These are phyloP conservation scores for Coleophora deauratella DNA, from an alignment of 2,888 invertebrate species.

Conservation along the genomic window DNA sequence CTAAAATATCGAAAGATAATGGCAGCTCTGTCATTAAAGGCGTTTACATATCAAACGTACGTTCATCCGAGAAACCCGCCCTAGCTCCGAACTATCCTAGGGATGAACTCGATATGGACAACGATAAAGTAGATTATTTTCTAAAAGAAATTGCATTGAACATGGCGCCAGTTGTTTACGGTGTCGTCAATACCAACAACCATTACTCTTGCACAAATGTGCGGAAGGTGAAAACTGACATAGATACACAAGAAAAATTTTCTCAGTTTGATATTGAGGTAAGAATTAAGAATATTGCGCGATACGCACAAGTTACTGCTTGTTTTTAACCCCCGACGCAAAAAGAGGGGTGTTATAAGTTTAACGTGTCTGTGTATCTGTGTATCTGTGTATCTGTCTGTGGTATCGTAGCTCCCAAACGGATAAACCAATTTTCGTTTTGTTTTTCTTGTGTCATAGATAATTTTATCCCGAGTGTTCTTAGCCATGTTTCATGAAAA, in stretches of 20 bases:
- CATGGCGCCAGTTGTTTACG: conserved; percentile 16
- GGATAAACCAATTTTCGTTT: too few species aligned
- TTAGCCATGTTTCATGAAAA: too few species aligned
- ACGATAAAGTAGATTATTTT: conserved; percentile 37
- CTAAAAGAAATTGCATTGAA: conserved; percentile 31
- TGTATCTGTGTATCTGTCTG: too few species aligned
- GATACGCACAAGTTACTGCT: too few species aligned
- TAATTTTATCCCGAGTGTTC: too few species aligned
- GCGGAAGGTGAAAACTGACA: conserved; percentile 30
- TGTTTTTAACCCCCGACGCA: too few species aligned
- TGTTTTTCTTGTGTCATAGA: too few species aligned
- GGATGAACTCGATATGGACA: conserved; percentile 11
- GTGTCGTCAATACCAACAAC: conserved; percentile 27
- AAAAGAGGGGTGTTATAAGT: too few species aligned
- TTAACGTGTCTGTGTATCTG: too few species aligned
- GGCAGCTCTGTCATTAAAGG: conserved; percentile 24
- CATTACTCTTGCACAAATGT: conserved; percentile 31
- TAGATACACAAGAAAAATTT: conserved; percentile 45
- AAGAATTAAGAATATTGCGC: conserved; percentile 22
- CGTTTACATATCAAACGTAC: conserved; percentile 23
- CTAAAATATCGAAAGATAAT: conserved; percentile 18
- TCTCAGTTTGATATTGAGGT: conserved; percentile 51
- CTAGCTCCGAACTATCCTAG: background rate
- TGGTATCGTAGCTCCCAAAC: too few species aligned
- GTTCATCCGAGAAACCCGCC: conserved; percentile 8